A percentile compares a stretch with the other conserved stretches of the same genome.
phyloP scores from a whole-genome alignment of 2,888 invertebrate species.

The Slavum lentiscoides region DNA sequence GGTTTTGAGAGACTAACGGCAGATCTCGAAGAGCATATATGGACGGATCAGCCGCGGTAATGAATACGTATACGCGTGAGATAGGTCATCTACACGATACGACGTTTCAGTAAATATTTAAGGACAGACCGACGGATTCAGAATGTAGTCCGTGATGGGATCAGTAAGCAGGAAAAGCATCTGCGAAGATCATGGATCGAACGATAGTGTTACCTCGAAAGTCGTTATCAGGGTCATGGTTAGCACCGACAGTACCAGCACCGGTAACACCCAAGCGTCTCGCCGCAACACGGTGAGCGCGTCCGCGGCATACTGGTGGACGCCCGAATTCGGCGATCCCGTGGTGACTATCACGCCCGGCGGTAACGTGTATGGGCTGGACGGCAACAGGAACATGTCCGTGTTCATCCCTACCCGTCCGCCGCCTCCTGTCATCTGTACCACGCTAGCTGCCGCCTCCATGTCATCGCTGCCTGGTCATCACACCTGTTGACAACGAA shows the following conservation, averaged over 20 bases:
- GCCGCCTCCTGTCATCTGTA: conserved; percentile 53
- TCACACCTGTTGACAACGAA: conserved; percentile 27
- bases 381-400: conserved; percentile 79
- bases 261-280: conserved; percentile 89
- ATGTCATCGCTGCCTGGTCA: conserved; percentile 46
- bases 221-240: conserved; percentile 83
- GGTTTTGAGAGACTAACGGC: too few relatives aligned
- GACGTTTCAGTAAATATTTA: too few relatives aligned
- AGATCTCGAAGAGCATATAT: too few relatives aligned
- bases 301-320: conserved; percentile 60
- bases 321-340: conserved; percentile 62
- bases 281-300: conserved; percentile 61
- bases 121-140: too few relatives aligned
- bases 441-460: conserved; percentile 51
- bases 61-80: too few relatives aligned
- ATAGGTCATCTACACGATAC: too few relatives aligned
- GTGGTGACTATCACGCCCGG: conserved; percentile 62
- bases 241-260: conserved; percentile 80
- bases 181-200: too few relatives aligned
- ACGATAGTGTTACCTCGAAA: conserved; percentile 69
- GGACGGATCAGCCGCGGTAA: too few relatives aligned
- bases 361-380: conserved; percentile 61
- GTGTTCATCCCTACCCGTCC: conserved; percentile 77
- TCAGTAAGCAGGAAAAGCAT: too few relatives aligned
- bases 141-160: too few relatives aligned